phyloP scores from a whole-genome alignment of 2,888 invertebrate species.

The Melanophora roralis region DNA sequence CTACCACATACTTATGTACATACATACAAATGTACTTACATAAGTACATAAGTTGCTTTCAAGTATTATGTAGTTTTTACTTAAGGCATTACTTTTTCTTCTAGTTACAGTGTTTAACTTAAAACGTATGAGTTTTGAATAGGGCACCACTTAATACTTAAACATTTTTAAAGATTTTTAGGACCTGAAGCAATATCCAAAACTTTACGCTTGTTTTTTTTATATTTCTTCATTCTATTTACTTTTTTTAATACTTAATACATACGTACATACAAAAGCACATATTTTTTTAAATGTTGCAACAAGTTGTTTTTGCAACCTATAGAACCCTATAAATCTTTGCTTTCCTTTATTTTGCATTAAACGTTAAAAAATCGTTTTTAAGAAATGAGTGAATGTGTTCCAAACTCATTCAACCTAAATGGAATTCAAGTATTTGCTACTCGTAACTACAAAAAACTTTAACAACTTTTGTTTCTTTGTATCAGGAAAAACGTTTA shows the following conservation, averaged over 20 bases:
- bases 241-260: slow-evolving; percentile 13
- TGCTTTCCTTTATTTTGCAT: slow-evolving; percentile 44
- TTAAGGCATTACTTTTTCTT: too few relatives aligned
- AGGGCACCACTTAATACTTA: background rate
- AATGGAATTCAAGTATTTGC: slow-evolving; percentile 40
- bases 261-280: too few relatives aligned
- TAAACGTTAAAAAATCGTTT: slow-evolving; percentile 14
- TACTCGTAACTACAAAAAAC: slow-evolving; percentile 16
- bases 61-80: too few relatives aligned
- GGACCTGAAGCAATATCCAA: slow-evolving; percentile 51
- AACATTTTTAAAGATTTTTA: slow-evolving; percentile 22
- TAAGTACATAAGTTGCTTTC: too few relatives aligned
- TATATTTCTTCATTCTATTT: slow-evolving; percentile 21
- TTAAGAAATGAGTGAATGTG: slow-evolving; percentile 15
- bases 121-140: too few relatives aligned
- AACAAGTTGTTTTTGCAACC: slow-evolving; percentile 50
- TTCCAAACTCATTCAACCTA: slow-evolving; percentile 5
- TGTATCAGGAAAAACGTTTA: slow-evolving; percentile 10
- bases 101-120: too few relatives aligned
- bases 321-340: slow-evolving; percentile 51
- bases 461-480: slow-evolving; percentile 36
- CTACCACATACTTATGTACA: too few relatives aligned
- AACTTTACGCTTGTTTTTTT: background rate
- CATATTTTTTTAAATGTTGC: slow-evolving; percentile 28
- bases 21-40: too few relatives aligned